phyloP scores from a whole-genome alignment of 2,113 vertebrate genomes.

The Trematomus loennbergii region DNA sequence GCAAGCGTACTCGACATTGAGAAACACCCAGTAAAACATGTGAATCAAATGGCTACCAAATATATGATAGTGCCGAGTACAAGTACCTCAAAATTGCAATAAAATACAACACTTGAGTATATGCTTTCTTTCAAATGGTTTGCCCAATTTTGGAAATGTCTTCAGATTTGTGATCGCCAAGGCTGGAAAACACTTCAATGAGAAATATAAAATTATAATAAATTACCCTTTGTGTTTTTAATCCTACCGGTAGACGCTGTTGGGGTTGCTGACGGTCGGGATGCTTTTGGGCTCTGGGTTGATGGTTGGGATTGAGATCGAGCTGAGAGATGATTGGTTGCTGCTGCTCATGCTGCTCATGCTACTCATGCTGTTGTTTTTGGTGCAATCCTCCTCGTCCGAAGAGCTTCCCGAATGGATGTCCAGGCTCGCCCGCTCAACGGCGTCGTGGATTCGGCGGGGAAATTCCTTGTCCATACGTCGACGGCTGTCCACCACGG shows the following conservation, averaged over 20 bases:
- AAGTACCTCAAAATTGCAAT: too few relatives aligned
- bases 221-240: too few relatives aligned
- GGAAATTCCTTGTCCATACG: conserved; percentile 83
- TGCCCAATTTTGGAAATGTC: too few relatives aligned
- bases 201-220: too few relatives aligned
- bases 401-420: conserved; percentile 84
- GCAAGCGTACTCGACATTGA: too few relatives aligned
- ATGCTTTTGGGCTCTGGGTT: conserved; percentile 80
- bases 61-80: too few relatives aligned
- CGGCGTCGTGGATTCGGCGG: conserved; percentile 87
- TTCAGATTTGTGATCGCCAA: too few relatives aligned
- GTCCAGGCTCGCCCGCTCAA: conserved; percentile 87
- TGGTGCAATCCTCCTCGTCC: conserved; percentile 80
- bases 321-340: conserved; percentile 25
- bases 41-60: too few relatives aligned
- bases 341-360: too few relatives aligned
- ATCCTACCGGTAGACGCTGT: conserved; percentile 92
- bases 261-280: conserved; percentile 95
- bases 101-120: too few relatives aligned
- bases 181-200: too few relatives aligned
- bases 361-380: conserved; percentile 42
- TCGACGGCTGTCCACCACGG: conserved; percentile 73
- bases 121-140: too few relatives aligned
- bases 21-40: background rate
- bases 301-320: background rate